Evolutionary conservation across 2,797 vertebrate genomes (phyloP), one percentile per base, ranked within the genome.

Genomic region (Catharus ustulatus): DNA sequence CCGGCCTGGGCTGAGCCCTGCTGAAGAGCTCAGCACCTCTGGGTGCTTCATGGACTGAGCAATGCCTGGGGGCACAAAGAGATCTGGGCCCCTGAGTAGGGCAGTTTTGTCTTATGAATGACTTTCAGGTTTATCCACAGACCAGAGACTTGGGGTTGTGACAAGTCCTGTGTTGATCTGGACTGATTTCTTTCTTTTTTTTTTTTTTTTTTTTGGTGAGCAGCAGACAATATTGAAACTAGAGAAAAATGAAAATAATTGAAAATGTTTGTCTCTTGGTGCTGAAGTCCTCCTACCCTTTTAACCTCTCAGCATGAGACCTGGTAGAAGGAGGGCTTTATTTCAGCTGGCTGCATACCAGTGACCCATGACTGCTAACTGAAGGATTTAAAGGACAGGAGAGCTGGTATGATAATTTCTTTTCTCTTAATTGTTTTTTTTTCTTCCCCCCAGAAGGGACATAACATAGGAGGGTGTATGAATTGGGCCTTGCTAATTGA

Each of bases 1-100:
- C 42, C 1, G 6, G 32, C 48, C 0, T 2, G 22, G 46, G 29
- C 67, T 32, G 67, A 40, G 54, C 13, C 2, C 5, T n/a, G 59
- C 59, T 73, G 42, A 27, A 38, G 58, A 9, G 34, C 26, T 5
- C 15, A 64, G 38, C 20, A 8, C 17, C 36, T 82, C 23, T 55
- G 12, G 30, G 2, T 48, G 26, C n/a, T 34, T n/a, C 59, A 34
- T 0, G 20, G n/a, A 22, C 27, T 67, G 32, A 30, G 9, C 69
- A 48, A 6, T 27, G 9, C 13, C 12, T 64, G 36, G 17, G 17
- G 6, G 12, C 11, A 27, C 46, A 36, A 13, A 42, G 29, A 54
- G 8, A 8, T 13, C 11, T 68, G 66, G 26, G 26, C 1, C 74
- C 13, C 11, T 5, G 75, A 59, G 2, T 40, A 4, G 20, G 23